These are phyloP conservation scores for Melanotaenia duboulayi DNA, from an alignment of 2,113 vertebrate genomes.

Conservation along the genomic window DNA sequence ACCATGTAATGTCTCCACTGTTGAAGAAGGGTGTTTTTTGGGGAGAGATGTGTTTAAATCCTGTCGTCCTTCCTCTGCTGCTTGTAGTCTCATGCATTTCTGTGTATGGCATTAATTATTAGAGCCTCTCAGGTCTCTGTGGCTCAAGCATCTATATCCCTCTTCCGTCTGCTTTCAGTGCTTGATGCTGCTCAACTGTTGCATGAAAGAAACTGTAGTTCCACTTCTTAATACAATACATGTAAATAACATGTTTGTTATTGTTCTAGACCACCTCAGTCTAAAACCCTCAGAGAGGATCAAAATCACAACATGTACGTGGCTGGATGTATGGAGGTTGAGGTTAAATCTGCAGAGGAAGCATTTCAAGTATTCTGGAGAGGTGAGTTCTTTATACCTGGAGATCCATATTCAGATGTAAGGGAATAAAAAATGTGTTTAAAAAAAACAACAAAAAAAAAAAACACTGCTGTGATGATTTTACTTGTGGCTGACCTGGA, in stretches of 20 bases:
- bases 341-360: constrained; percentile 96
- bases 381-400: constrained; percentile 81
- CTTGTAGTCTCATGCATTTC: constrained; percentile 30
- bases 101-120: constrained; percentile 19
- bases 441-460: no score
- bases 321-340: constrained; percentile 92
- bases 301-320: constrained; percentile 99
- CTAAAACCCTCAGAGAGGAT: constrained; percentile 93
- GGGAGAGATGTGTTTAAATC: constrained; percentile 5
- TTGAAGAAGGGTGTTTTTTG: constrained; percentile 12
- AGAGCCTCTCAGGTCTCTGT: neutral
- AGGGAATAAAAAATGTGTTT: neutral
- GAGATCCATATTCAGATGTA: neutral
- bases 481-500: constrained; percentile 79
- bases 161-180: neutral
- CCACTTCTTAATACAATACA: neutral
- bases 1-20: constrained; percentile 30
- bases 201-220: constrained; percentile 19
- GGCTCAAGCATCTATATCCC: constrained; percentile 21
- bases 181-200: neutral
- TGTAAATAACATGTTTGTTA: constrained; percentile 7
- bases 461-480: constrained; percentile 81
- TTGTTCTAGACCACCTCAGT: constrained; percentile 91
- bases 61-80: constrained; percentile 6
- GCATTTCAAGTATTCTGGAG: constrained; percentile 97